phyloP scores from a whole-genome alignment of 2,113 vertebrate species.

The Illadopsis cleaveri region DNA sequence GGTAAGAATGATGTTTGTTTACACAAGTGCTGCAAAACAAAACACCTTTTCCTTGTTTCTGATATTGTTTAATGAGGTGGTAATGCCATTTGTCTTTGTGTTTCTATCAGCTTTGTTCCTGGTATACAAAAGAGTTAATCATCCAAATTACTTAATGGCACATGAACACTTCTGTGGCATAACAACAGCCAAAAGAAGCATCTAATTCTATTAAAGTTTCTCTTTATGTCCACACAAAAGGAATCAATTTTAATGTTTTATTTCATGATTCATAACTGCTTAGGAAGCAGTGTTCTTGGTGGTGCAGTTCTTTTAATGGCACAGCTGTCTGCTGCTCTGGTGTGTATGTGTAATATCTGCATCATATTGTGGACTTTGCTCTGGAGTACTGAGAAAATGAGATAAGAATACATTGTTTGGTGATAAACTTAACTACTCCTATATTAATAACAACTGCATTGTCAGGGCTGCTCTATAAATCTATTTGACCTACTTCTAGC shows the following conservation, averaged over 20 bases:
- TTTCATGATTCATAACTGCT: background rate
- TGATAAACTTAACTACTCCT: constrained; percentile 1
- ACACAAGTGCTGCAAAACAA: background rate
- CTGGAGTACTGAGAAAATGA: background rate
- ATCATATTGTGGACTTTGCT: background rate
- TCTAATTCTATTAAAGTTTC: background rate
- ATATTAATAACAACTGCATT: background rate
- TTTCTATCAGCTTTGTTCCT: background rate
- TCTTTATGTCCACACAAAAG: background rate
- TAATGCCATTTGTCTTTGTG: background rate
- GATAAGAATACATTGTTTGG: background rate
- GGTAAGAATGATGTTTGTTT: background rate
- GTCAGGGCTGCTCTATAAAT: background rate
- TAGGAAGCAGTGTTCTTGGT: background rate
- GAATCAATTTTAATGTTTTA: background rate
- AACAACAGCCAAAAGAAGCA: background rate
- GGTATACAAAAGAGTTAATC: background rate
- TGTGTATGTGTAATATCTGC: background rate
- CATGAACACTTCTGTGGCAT: background rate
- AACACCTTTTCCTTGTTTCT: background rate
- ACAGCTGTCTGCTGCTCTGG: background rate
- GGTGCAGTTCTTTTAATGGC: background rate
- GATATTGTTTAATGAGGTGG: background rate
- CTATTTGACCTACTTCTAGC: background rate
- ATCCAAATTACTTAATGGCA: background rate